Base-by-base conservation (phyloP, 1,140 invertebrate species). In the Pentalonia nigronervosa region DNA sequence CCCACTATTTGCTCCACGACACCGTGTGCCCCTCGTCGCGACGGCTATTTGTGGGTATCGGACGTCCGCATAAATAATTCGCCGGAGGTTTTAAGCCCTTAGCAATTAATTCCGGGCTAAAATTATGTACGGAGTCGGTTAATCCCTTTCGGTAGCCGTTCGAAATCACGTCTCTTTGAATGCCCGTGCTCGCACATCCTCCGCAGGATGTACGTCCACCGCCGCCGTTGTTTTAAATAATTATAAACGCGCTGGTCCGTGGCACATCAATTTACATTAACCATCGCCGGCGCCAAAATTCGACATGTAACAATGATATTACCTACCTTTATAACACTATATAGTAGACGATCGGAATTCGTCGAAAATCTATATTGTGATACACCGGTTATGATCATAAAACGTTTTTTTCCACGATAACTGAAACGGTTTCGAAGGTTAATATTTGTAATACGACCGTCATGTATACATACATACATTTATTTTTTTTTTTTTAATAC, bases 51-150 rank as follows among this genome's bases (percentile, higher is more conserved):
- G 60, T 67, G 86, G 30, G 45, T 88, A 50, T 89, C 87, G 87
- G n/a, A 45, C 48, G 41, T 30, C 30, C 30, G 20, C 45, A 83
- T 92, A 92, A 92, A 92, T 92, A 92, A 92, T 92, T 92, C 91
- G 60, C 20, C 91, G n/a, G 47, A 41, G 30, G 41, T 50, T 50
- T 50, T 81, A 92, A 83, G 60, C 67, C 91, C 91, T 76, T 41
- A 83, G 91, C 91, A 53, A 92, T 92, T 92, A 92, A 83, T 83
- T 92, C 91, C 60, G 47, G 76, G 45, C 91, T 83, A 92, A 92
- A 92, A 83, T 83, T 83, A 50, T 83, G 91, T 83, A 92, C 91
- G 91, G 67, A 83, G n/a, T 92, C 76, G 91, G 91, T 92, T 83
- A 92, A 92, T 92, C 91, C 91, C 91, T 92, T 76, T 83, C 25